Percentiles rank a stretch among this genome's conserved stretches.
Conservation (phyloP, 2,797 vertebrate genomes). For the Macrochelys suwanniensis region DNA sequence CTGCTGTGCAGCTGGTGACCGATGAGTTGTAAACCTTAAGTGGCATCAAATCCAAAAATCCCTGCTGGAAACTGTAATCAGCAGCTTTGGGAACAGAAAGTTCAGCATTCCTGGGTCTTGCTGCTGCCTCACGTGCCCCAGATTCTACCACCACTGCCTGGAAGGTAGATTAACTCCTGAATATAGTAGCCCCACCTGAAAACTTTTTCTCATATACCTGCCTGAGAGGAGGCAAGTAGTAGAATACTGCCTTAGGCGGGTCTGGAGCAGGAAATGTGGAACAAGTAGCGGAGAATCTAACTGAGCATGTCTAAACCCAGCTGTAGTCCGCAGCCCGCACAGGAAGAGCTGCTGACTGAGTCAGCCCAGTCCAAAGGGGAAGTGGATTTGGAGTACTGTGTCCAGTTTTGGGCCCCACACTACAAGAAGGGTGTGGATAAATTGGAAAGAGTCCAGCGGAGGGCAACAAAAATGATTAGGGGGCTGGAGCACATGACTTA, state of each 20-base stretch:
- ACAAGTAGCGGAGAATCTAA: not conserved
- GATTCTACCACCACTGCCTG: not conserved
- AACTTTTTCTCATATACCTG: not conserved
- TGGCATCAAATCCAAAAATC: not conserved
- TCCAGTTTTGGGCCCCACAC: no score
- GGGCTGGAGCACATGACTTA: no score
- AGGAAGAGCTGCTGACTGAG: not conserved
- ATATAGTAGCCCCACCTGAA: not conserved
- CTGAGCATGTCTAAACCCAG: not conserved
- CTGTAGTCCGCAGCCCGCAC: not conserved
- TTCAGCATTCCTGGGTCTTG: not conserved
- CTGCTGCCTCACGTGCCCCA: not conserved
- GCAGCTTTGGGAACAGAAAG: not conserved
- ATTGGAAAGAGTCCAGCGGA: no score
- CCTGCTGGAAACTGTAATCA: not conserved
- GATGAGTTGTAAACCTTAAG: not conserved
- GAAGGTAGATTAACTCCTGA: not conserved
- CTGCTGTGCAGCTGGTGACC: not conserved
- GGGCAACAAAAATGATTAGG: no score
- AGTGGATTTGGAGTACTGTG: not conserved
- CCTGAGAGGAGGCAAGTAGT: not conserved
- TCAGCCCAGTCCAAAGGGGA: not conserved
- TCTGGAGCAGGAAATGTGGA: not conserved
- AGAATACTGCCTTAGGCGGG: not conserved
- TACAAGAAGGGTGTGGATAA: no score